Evolutionary conservation across 2,113 vertebrate genomes (phyloP).

Genomic region (Equus quagga): DNA sequence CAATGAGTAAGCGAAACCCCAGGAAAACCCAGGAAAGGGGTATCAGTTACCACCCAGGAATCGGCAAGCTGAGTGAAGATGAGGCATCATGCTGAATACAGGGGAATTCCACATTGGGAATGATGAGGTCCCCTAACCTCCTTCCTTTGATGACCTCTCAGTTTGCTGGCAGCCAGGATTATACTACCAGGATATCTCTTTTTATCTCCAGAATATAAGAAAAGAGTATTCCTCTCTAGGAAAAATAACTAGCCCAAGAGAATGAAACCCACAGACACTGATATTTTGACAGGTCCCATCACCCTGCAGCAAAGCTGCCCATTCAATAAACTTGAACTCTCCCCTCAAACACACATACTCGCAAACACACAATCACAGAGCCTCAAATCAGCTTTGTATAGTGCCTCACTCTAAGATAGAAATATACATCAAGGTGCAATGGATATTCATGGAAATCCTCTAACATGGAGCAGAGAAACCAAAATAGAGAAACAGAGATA

Average conservation of each 20-base stretch:
- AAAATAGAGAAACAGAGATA: conserved; percentile 1
- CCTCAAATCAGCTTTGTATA: neutral
- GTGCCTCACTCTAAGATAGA: neutral
- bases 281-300: neutral
- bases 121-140: neutral
- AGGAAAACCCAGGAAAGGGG: neutral
- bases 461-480: neutral
- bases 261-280: neutral
- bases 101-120: neutral
- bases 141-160: neutral
- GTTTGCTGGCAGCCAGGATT: neutral
- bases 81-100: neutral
- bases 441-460: neutral
- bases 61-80: neutral
- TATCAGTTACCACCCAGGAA: neutral
- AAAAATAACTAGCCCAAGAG: neutral
- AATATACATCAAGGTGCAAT: neutral
- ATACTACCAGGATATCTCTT: neutral
- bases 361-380: neutral
- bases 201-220: neutral
- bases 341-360: neutral
- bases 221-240: neutral
- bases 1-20: neutral
- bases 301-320: neutral
- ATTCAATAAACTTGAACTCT: neutral